Conservation (phyloP, 2,113 vertebrate species). For the Sclerurus mexicanus region DNA sequence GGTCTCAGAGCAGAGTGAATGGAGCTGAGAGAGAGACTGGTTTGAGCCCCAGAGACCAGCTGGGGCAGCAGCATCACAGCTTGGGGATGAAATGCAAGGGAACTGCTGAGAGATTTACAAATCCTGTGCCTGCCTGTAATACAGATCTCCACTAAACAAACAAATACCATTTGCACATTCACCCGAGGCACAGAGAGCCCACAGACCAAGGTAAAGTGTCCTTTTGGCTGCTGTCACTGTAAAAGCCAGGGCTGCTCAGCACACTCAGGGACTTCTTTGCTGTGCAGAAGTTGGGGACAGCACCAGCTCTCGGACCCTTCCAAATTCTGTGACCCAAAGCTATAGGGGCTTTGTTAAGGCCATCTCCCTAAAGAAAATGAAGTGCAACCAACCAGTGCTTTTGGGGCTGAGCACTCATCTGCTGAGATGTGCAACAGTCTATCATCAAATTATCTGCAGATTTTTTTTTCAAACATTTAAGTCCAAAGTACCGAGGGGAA, state of each 20-base stretch:
- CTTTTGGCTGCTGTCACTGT: not conserved
- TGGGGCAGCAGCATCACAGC: not conserved
- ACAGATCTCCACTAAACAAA: not conserved
- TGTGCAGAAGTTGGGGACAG: rapidly evolving
- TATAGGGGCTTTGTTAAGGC: not conserved
- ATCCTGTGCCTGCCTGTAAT: not conserved
- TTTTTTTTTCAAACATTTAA: not conserved
- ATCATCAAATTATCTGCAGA: not conserved
- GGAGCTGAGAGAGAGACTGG: not conserved
- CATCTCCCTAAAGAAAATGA: not conserved
- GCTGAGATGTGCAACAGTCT: not conserved
- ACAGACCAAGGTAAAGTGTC: not conserved
- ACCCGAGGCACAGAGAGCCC: not conserved
- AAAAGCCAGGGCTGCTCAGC: not conserved
- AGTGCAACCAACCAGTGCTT: not conserved
- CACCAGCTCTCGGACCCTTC: not conserved
- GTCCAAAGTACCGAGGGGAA: not conserved
- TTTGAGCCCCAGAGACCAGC: not conserved
- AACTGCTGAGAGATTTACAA: not conserved
- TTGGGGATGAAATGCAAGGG: not conserved
- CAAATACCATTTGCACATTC: not conserved
- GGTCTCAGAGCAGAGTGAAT: not conserved
- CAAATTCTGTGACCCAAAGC: not conserved
- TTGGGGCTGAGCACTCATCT: not conserved
- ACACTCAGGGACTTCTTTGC: not conserved